phyloP scores from a whole-genome alignment of 2,113 vertebrate species.

The Cyprinodon brontotheroides region DNA sequence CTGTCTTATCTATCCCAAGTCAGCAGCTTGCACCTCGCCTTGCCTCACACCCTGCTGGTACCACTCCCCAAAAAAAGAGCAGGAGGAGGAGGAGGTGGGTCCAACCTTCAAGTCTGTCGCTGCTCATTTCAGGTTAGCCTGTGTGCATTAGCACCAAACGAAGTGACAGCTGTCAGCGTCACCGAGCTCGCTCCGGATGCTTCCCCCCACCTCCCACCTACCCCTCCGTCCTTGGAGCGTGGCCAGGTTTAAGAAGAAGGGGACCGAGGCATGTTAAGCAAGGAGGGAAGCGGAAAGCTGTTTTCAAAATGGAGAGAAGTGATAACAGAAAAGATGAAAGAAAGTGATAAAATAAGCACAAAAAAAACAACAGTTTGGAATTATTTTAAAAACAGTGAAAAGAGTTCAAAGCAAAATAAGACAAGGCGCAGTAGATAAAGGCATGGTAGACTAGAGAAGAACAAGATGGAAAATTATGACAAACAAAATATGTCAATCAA shows the following conservation, averaged over 20 bases:
- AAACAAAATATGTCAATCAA: not conserved
- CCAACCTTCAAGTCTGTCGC: slow-evolving; percentile 58
- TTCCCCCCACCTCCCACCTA: slow-evolving; percentile 31
- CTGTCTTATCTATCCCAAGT: slow-evolving; percentile 68
- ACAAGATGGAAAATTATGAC: not conserved
- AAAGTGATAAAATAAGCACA: not conserved
- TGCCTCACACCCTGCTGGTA: slow-evolving; percentile 22
- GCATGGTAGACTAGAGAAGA: not conserved
- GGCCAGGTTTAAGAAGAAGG: slow-evolving; percentile 40
- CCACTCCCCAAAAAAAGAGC: slow-evolving; percentile 15
- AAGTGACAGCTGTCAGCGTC: slow-evolving; percentile 76
- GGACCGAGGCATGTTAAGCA: not conserved
- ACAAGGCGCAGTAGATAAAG: not conserved
- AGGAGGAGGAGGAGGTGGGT: slow-evolving; percentile 25
- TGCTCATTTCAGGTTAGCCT: slow-evolving; percentile 70
- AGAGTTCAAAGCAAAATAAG: not conserved
- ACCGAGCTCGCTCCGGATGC: slow-evolving; percentile 50
- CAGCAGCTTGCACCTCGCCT: slow-evolving; percentile 54
- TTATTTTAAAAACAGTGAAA: not conserved
- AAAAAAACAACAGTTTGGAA: not conserved
- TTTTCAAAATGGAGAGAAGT: not conserved
- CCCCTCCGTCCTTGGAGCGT: slow-evolving; percentile 59
- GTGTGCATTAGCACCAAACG: slow-evolving; percentile 68
- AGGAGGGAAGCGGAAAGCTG: not conserved
- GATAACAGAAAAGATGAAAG: not conserved